Conservation (phyloP, 2,888 invertebrate species). For the Strigamia transsilvanica region DNA sequence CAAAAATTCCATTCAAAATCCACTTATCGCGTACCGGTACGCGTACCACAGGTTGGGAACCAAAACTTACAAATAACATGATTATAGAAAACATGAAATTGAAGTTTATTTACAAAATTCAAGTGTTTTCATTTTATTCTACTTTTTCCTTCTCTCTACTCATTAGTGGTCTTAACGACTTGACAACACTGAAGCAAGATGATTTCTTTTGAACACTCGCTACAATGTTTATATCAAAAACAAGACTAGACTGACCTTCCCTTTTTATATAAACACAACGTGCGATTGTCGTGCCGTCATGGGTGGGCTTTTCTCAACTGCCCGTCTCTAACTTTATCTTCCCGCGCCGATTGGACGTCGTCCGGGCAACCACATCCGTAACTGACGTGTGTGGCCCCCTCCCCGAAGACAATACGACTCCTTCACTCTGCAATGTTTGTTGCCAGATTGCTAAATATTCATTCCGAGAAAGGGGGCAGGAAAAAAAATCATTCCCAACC, state of each 20-base stretch:
- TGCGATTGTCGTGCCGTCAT: conserved; percentile 31
- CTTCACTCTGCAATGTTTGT: not conserved
- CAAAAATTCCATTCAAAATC: no score
- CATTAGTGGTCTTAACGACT: not conserved
- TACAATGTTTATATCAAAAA: conserved; percentile 31
- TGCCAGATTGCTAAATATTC: conserved; percentile 3
- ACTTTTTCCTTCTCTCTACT: not conserved
- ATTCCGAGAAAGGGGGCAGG: not conserved
- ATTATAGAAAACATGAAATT: not conserved
- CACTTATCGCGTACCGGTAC: no score
- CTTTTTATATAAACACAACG: not conserved
- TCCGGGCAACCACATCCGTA: conserved; percentile 27
- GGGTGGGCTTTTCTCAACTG: conserved; percentile 1
- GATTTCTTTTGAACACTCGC: conserved; percentile 18
- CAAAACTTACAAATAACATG: no score
- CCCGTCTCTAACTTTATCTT: not conserved
- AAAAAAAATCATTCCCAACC: not conserved
- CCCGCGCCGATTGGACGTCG: conserved; percentile 17
- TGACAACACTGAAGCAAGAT: not conserved
- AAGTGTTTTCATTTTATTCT: not conserved
- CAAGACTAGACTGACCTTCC: conserved; percentile 4
- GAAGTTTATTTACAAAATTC: not conserved
- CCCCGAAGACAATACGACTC: not conserved
- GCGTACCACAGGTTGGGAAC: no score
- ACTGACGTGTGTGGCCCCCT: conserved; percentile 9